Conservation (phyloP, 2,888 invertebrate genomes). For the Leucophenga maculata region DNA sequence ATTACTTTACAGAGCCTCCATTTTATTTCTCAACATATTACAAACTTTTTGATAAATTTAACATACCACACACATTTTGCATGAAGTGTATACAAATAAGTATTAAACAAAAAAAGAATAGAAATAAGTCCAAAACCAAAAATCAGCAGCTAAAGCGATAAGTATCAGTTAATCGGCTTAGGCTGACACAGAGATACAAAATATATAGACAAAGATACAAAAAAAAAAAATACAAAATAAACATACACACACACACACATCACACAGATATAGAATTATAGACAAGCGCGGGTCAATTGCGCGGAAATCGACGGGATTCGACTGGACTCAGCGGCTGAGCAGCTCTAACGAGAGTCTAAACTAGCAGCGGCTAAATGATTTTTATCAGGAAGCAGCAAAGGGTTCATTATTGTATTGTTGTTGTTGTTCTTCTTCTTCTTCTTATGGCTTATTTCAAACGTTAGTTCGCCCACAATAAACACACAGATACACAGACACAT, state of each 20-base stretch:
- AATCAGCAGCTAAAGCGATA: conserved; percentile 20
- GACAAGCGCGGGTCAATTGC: conserved; percentile 1
- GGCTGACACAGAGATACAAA: background rate
- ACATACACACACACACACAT: background rate
- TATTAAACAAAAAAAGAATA: background rate
- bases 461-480: no score
- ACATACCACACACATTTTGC: no score
- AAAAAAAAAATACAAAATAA: no score
- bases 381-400: conserved; percentile 5
- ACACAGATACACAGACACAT: no score
- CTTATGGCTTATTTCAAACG: conserved; percentile 4
- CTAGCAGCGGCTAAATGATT: conserved; percentile 7
- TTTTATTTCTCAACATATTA: no score
- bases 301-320: background rate
- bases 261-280: background rate
- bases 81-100: background rate
- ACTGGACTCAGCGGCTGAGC: background rate
- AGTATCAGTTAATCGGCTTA: conserved; percentile 18
- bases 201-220: no score
- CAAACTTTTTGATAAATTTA: no score
- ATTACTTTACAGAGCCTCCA: no score
- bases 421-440: no score
- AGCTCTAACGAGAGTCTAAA: conserved; percentile 5
- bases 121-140: background rate
- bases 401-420: conserved; percentile 4